These are phyloP conservation scores for Eilema caniola DNA, from an alignment of 2,888 invertebrate genomes.

Conservation along the genomic window DNA sequence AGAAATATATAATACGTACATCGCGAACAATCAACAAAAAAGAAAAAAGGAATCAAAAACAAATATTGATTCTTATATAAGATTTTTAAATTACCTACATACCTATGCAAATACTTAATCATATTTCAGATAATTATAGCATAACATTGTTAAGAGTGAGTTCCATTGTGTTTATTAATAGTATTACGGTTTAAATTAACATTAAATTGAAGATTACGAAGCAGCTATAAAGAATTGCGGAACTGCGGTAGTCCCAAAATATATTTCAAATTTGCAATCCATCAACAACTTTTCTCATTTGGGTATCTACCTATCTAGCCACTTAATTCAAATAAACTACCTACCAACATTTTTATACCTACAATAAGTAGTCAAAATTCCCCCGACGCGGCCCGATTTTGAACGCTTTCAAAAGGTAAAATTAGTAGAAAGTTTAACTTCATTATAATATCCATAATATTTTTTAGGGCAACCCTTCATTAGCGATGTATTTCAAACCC, in stretches of 20 bases:
- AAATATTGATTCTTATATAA: background rate
- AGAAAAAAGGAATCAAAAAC: background rate
- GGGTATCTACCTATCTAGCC: no score
- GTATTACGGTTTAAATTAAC: no score
- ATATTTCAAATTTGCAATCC: background rate
- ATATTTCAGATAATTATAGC: no score
- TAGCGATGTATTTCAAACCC: background rate
- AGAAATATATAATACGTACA: no score
- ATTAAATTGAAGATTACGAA: no score
- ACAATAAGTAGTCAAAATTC: background rate
- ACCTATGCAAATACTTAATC: no score
- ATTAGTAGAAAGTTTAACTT: slow-evolving; percentile 1
- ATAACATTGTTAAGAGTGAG: no score
- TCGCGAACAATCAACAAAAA: background rate
- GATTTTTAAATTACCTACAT: background rate
- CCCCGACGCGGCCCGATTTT: background rate
- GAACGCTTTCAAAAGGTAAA: slow-evolving; percentile 2
- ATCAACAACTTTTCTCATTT: background rate
- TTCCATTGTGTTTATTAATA: no score
- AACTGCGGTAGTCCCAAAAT: no score
- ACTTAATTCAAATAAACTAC: background rate
- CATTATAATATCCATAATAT: background rate
- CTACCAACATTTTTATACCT: background rate
- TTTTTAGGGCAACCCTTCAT: slow-evolving; percentile 1
- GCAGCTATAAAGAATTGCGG: no score